Percentiles rank a stretch among this genome's conserved stretches.
phyloP scores from a whole-genome alignment of 2,113 vertebrate genomes.

The Trogon surrucura region DNA sequence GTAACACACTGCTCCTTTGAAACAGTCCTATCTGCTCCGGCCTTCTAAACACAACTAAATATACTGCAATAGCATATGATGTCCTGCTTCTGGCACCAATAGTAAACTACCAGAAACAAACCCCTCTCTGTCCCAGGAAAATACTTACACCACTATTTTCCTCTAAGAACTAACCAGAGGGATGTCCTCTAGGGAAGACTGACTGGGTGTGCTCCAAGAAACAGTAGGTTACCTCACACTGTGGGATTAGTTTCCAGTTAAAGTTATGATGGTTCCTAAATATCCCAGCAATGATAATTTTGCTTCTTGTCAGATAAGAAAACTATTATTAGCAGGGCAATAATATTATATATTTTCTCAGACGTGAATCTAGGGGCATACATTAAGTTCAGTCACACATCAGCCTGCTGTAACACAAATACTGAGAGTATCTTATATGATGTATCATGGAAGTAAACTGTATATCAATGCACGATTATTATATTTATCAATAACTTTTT shows the following conservation, averaged over 20 bases:
- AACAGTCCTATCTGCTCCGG: background rate
- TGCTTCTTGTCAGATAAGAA: background rate
- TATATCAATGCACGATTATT: background rate
- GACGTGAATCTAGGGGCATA: background rate
- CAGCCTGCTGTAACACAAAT: background rate
- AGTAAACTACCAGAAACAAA: background rate
- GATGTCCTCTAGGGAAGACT: background rate
- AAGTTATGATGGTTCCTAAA: background rate
- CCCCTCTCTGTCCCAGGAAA: background rate
- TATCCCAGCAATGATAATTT: background rate
- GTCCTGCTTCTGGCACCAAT: background rate
- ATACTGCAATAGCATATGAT: background rate
- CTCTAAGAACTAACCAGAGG: background rate
- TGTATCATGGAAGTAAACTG: background rate
- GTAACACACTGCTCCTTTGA: background rate
- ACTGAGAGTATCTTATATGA: background rate
- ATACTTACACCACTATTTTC: background rate
- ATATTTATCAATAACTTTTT: background rate
- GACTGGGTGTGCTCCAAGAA: background rate
- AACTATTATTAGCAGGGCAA: background rate
- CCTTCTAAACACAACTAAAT: background rate
- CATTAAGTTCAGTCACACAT: background rate
- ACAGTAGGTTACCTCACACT: background rate
- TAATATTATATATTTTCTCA: background rate
- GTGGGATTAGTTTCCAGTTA: background rate